Percentiles rank a stretch among this genome's conserved stretches.
Evolutionary conservation across 92 coral and sea anemone species (phyloP).

Genomic region (Bergia puertoricense): DNA sequence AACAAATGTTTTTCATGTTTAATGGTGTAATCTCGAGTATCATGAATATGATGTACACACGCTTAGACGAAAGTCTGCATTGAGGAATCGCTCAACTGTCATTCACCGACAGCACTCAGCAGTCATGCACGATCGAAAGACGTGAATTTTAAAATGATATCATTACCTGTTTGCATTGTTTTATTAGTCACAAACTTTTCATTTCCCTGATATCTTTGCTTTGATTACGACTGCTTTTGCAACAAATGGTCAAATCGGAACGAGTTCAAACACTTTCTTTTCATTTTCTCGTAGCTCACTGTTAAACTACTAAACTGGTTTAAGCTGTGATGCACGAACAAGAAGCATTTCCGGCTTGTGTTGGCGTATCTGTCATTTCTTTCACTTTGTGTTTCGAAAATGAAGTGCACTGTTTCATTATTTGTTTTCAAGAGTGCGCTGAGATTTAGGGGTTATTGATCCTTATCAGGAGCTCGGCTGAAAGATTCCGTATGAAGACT

Average conservation of each 20-base stretch:
- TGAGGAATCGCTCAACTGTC: no score
- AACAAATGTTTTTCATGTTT: neutral
- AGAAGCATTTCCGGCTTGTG: neutral
- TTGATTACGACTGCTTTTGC: neutral
- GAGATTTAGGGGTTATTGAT: neutral
- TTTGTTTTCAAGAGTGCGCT: neutral
- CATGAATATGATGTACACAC: neutral
- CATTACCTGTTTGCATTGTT: neutral
- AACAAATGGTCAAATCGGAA: neutral
- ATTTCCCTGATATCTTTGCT: neutral
- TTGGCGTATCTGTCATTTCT: neutral
- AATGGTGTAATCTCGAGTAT: neutral
- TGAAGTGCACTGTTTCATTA: neutral
- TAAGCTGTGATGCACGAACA: neutral
- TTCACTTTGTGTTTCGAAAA: neutral
- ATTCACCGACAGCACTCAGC: no score
- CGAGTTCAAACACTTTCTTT: neutral
- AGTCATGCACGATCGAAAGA: no score
- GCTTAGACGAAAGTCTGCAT: neutral
- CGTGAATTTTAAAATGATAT: neutral
- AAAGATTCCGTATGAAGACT: conserved; percentile 16
- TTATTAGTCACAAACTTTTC: no score
- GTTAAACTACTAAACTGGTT: neutral
- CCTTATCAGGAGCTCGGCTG: conserved; percentile 2
- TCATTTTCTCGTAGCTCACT: no score